Percentiles rank a stretch among this genome's conserved stretches.
Evolutionary conservation across 2,113 vertebrate species (phyloP).

Genomic region (Xerus inauris): DNA sequence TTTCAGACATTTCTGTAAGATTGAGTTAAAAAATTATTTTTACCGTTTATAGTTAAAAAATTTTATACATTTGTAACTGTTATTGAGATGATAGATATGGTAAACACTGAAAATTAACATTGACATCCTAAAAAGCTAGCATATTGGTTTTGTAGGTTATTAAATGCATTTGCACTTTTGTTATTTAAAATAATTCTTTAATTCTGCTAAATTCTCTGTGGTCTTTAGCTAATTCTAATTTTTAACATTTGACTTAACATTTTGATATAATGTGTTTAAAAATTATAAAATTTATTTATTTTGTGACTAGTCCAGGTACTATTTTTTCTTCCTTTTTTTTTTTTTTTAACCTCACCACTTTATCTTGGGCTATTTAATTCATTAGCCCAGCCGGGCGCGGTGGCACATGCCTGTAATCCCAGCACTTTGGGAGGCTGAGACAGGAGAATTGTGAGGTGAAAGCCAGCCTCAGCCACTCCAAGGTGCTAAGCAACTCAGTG

Average conservation of each 20-base stretch:
- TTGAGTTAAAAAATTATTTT: constrained; percentile 22
- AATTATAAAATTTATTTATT: constrained; percentile 39
- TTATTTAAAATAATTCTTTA: not conserved
- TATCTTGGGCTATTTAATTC: constrained; percentile 8
- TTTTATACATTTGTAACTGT: not conserved
- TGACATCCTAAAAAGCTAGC: not conserved
- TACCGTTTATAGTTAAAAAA: not conserved
- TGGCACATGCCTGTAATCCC: too few relatives aligned
- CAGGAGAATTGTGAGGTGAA: too few relatives aligned
- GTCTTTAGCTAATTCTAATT: constrained; percentile 29
- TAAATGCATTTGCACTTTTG: constrained; percentile 48
- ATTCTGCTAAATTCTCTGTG: not conserved
- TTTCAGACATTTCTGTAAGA: constrained; percentile 6
- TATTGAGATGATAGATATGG: constrained; percentile 39
- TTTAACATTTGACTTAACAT: constrained; percentile 42
- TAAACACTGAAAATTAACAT: not conserved
- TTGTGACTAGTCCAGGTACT: not conserved
- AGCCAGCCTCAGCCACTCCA: too few relatives aligned
- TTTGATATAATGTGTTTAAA: constrained; percentile 39
- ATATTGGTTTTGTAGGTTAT: not conserved
- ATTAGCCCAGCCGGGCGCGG: too few relatives aligned
- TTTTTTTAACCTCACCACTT: not conserved
- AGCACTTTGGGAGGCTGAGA: too few relatives aligned
- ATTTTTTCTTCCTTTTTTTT: not conserved
- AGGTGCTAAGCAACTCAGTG: too few relatives aligned